These are phyloP conservation scores for Netelia fuscicornis DNA, from an alignment of 2,888 invertebrate genomes.

Conservation along the genomic window DNA sequence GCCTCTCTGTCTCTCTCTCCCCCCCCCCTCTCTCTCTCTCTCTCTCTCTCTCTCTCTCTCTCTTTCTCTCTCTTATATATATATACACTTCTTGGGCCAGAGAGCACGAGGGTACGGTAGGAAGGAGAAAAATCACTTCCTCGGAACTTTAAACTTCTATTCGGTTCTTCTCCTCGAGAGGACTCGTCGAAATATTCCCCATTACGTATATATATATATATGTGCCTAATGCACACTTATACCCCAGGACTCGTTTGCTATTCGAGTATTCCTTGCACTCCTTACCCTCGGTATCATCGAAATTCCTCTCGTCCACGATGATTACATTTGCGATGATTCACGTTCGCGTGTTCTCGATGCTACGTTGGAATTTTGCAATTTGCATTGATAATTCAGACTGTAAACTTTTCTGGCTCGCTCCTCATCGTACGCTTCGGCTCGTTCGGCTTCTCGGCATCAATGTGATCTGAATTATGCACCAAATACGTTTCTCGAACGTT, in stretches of 20 bases:
- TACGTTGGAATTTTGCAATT: conserved; percentile 61
- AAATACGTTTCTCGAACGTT: background rate
- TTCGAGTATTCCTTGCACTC: conserved; percentile 25
- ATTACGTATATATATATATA: background rate
- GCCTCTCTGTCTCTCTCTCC: background rate
- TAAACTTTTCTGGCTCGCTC: background rate
- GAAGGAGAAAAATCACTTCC: conserved; percentile 53
- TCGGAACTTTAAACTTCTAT: conserved; percentile 33
- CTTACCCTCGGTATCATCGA: conserved; percentile 29
- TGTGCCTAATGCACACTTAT: conserved; percentile 6
- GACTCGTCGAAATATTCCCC: conserved; percentile 10
- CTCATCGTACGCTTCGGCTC: background rate
- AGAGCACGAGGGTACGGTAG: conserved; percentile 46
- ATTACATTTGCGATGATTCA: conserved; percentile 60
- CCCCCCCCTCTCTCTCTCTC: conserved; percentile 14
- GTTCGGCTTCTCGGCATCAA: background rate
- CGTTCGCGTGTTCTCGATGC: conserved; percentile 46
- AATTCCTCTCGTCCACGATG: conserved; percentile 60
- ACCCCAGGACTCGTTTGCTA: conserved; percentile 2
- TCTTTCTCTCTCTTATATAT: background rate
- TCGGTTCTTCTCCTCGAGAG: conserved; percentile 11
- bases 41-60: too few relatives aligned
- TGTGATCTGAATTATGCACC: conserved; percentile 17
- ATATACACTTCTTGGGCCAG: conserved; percentile 54
- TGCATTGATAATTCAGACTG: conserved; percentile 49